Conservation (phyloP, 2,113 vertebrate species). For the Seriola dumerili region DNA sequence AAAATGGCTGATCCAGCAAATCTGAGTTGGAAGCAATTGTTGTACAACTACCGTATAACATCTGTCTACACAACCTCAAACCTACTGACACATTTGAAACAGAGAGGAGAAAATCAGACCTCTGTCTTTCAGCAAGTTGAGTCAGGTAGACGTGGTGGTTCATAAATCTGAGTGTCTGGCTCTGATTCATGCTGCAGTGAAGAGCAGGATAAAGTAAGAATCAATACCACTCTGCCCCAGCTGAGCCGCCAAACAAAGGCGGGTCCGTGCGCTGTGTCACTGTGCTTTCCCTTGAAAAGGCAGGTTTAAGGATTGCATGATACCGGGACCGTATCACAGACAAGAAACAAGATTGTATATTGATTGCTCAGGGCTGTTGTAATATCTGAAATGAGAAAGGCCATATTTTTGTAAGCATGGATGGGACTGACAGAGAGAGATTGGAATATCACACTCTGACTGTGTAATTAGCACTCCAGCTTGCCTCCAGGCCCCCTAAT, state of each 20-base stretch:
- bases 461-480: slow-evolving; percentile 77
- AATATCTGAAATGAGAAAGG: slow-evolving; percentile 17
- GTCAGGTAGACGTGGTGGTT: neutral
- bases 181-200: slow-evolving; percentile 37
- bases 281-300: neutral
- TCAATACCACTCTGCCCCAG: slow-evolving; percentile 16
- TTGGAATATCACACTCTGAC: slow-evolving; percentile 51
- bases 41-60: neutral
- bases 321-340: neutral
- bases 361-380: neutral
- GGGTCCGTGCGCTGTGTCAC: neutral
- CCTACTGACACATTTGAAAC: neutral
- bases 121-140: neutral
- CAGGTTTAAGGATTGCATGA: neutral
- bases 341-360: slow-evolving; percentile 42
- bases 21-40: too few relatives aligned
- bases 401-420: slow-evolving; percentile 17
- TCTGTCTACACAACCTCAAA: neutral
- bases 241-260: slow-evolving; percentile 37
- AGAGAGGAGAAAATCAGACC: neutral
- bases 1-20: neutral
- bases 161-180: slow-evolving; percentile 26
- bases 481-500: slow-evolving; percentile 62
- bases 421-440: slow-evolving; percentile 19
- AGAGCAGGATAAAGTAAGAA: slow-evolving; percentile 28